Conservation (phyloP, 2,888 invertebrate species). For the Congeria kusceri region DNA sequence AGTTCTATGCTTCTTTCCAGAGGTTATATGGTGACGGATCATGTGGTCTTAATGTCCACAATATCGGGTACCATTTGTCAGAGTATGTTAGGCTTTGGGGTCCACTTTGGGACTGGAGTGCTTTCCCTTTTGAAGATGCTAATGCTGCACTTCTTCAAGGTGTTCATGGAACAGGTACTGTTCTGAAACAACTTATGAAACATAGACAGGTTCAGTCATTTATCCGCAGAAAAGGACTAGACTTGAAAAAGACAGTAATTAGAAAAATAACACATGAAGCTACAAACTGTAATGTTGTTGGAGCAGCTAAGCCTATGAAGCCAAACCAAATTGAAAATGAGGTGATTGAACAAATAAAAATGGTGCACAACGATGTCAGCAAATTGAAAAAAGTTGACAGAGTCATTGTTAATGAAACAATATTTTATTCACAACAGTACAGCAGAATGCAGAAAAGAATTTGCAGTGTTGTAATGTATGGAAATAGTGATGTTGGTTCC, state of each 20-base stretch:
- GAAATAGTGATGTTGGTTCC: constrained; percentile 13
- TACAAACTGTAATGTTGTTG: constrained; percentile 23
- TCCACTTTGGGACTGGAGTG: constrained; percentile 28
- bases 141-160: constrained; percentile 22
- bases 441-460: constrained; percentile 24
- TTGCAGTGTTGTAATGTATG: constrained; percentile 30
- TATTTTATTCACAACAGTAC: constrained; percentile 25
- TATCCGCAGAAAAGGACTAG: background rate
- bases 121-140: constrained; percentile 32
- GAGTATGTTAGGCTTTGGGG: constrained; percentile 35
- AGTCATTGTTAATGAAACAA: constrained; percentile 29
- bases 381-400: constrained; percentile 29
- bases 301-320: constrained; percentile 6
- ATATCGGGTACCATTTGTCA: constrained; percentile 31
- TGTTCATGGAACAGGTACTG: constrained; percentile 46
- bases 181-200: constrained; percentile 16
- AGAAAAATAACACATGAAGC: constrained; percentile 8
- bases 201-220: background rate
- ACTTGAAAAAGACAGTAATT: background rate
- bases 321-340: constrained; percentile 13
- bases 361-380: background rate
- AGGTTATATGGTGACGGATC: constrained; percentile 37
- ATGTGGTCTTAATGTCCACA: constrained; percentile 59
- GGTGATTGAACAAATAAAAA: background rate
- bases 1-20: constrained; percentile 40